Conservation (phyloP, 2,797 vertebrate genomes). For the Smutsia temminckii region DNA sequence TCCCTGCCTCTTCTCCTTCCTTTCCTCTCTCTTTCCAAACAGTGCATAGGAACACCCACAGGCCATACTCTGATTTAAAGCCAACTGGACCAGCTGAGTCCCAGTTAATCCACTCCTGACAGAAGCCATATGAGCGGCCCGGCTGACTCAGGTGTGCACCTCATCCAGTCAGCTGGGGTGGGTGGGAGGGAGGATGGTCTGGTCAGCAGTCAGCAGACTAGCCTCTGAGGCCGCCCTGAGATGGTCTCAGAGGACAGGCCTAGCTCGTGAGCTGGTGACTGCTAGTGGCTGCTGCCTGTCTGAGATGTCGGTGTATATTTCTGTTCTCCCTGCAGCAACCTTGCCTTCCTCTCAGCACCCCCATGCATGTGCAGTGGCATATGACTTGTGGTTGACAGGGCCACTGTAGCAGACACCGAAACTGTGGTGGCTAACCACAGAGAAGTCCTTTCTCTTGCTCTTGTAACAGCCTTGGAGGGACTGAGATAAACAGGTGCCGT, state of each 20-base stretch:
- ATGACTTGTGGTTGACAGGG: not conserved
- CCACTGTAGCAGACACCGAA: not conserved
- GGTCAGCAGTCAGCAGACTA: not conserved
- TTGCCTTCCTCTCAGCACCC: not conserved
- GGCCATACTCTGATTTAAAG: not conserved
- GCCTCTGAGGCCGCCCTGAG: not conserved
- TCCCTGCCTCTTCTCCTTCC: not conserved
- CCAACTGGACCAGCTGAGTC: not conserved
- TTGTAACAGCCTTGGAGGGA: not conserved
- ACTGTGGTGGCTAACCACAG: not conserved
- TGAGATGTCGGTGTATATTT: not conserved
- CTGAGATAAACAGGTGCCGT: not conserved
- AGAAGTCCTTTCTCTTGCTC: not conserved
- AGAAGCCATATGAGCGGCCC: not conserved
- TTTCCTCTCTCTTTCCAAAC: not conserved
- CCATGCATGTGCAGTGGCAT: rapidly evolving
- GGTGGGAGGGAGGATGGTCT: no score
- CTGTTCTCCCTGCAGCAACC: not conserved
- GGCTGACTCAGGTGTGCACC: not conserved
- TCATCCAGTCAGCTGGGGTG: not conserved
- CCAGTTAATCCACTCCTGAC: not conserved
- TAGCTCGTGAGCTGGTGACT: not conserved
- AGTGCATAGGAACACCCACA: not conserved
- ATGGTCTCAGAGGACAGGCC: not conserved
- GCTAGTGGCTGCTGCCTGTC: not conserved